These are phyloP conservation scores for Pollimyrus isidori DNA, from an alignment of 2,113 vertebrate species.

Conservation along the genomic window DNA sequence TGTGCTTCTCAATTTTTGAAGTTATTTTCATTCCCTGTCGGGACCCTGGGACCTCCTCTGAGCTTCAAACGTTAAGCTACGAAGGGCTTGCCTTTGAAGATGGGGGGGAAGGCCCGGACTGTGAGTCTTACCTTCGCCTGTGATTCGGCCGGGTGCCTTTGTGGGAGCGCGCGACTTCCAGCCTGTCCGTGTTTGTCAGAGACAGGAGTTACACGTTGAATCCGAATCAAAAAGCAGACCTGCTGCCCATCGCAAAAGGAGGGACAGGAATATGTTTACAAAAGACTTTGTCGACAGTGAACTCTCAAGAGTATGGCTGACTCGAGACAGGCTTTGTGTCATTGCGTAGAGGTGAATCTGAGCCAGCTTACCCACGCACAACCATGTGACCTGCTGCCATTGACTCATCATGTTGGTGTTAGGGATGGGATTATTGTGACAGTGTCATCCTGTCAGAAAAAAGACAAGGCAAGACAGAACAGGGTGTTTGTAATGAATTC, in stretches of 20 bases:
- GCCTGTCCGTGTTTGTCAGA: neutral
- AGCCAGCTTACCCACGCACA: neutral
- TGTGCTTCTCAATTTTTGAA: constrained; percentile 35
- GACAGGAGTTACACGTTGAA: neutral
- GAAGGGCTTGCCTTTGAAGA: constrained; percentile 30
- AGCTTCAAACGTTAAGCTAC: constrained; percentile 29
- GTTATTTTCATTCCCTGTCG: constrained; percentile 29
- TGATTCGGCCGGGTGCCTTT: neutral
- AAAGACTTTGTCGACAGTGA: neutral
- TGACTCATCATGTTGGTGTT: neutral
- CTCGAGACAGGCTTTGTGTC: neutral
- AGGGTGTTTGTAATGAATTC: neutral
- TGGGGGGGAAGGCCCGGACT: neutral
- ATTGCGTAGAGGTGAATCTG: neutral
- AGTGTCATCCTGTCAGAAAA: neutral
- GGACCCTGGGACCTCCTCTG: constrained; percentile 24
- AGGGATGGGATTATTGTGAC: constrained; percentile 1
- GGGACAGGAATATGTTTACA: neutral
- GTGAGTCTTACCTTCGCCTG: neutral
- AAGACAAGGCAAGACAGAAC: constrained; percentile 7
- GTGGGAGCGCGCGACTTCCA: neutral
- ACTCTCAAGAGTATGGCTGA: neutral
- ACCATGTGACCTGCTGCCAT: neutral
- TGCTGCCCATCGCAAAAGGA: neutral
- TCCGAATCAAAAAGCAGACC: neutral